phyloP scores from a whole-genome alignment of 2,888 invertebrate species.

The Dasysyrphus albostriatus region DNA sequence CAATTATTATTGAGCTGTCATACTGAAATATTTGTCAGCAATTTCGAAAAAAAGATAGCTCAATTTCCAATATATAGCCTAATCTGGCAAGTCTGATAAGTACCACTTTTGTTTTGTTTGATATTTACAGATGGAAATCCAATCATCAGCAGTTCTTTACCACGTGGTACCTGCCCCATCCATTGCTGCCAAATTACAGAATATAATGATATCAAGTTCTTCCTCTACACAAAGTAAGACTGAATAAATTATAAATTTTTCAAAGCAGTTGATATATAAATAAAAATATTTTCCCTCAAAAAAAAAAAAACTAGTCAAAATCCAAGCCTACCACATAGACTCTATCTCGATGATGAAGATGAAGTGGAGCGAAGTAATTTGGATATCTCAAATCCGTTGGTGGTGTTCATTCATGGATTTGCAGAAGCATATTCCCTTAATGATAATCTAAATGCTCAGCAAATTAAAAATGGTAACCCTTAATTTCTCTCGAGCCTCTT shows the following conservation, averaged over 20 bases:
- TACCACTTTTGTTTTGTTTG: too few species aligned
- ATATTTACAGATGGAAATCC: conserved; percentile 47
- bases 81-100: too few species aligned
- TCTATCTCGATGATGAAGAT: conserved; percentile 84
- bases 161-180: conserved; percentile 87
- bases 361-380: conserved; percentile 86
- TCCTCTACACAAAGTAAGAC: conserved; percentile 87
- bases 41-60: too few species aligned
- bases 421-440: conserved; percentile 89
- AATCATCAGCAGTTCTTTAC: conserved; percentile 86
- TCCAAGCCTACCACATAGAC: conserved; percentile 84
- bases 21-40: too few species aligned
- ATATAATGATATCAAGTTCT: conserved; percentile 87
- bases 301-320: conserved; percentile 84
- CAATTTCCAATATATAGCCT: too few species aligned
- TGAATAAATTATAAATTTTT: background rate
- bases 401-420: conserved; percentile 92
- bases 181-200: conserved; percentile 89
- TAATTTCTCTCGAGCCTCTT: background rate
- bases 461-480: conserved; percentile 87
- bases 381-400: conserved; percentile 83
- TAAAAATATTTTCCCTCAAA: conserved; percentile 16
- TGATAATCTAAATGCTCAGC: conserved; percentile 85
- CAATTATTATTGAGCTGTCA: too few species aligned
- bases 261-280: too few species aligned